Evolutionary conservation across 1,140 invertebrate genomes (phyloP), one percentile per base, ranked within the genome.

Genomic region (Eumaeus atala): DNA sequence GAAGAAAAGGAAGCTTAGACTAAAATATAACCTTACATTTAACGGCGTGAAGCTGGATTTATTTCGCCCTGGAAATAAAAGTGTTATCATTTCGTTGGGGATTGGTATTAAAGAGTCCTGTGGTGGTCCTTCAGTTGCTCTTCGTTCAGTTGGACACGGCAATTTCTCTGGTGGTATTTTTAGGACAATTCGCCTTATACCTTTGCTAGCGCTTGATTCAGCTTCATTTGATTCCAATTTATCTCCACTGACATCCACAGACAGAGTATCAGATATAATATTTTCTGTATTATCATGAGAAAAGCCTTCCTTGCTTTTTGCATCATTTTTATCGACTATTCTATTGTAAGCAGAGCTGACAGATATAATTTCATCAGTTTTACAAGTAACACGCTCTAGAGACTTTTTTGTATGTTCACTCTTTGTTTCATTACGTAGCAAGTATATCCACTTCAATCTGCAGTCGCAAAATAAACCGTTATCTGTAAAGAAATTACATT

Each of bases 381-480:
- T 89, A 76, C 93, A 95, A 54, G 90, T 91, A 34, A 93, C 87
- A 40, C 91, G 87, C 44, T 93, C 91, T 42, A 94, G 83, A 21
- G 91, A 90, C 56, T 90, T 89, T 59, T 90, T 90, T 54, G 94
- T 90, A 66, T 90, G 90, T 56, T 87, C 79, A 70, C 92, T 93
- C 74, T 91, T 91, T 56, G 93, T 94, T 58, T 93, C 92, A 75
- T 93, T 93, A 59, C 90, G 90, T 54, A 95, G 77, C 36, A 87
- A 87, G 78, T 92, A 92, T 80, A 94, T 91, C 93, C 93, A 95
- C 51, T 91, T 89, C 56, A 95, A 84, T 58, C 92, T 91, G 75
- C 93, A 94, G 88, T 95, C 92, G 82, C 94, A 95, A 58, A 91
- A 89, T 84, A 95, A 92, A 74, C 91, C 91, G 87, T 94, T 95